Base-by-base conservation (phyloP, 2,797 vertebrate species). In the Pangasius macronema region DNA sequence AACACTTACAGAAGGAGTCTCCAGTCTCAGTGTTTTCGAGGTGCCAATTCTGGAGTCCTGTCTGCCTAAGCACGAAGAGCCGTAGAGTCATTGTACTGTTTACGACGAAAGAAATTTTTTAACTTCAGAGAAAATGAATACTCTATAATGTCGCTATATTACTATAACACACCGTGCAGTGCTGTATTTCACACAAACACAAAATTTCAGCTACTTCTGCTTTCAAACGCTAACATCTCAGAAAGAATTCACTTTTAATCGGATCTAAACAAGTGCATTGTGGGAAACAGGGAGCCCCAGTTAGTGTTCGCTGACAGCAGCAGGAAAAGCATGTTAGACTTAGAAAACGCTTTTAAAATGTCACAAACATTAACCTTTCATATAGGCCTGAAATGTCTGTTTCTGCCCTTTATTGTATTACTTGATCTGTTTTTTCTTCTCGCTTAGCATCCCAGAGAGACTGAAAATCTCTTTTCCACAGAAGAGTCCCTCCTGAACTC, bases 331-430 rank as follows among this genome's bases (percentile, higher is more conserved):
- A 20, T 76, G 73, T n/a, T 30, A 51, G 46, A 51, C 11, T 51
- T 30, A 18, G 42, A 76, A 16, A 76, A 18, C 42, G 13, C 72
- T 51, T 51, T 51, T n/a, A 51, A 76, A 76, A 76, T 76, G 46
- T 51, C 73, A 49, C 42, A 18, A n/a, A 51, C 73, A 30, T 76
- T 51, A 76, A n/a, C 46, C 73, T 76, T 76, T 76, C 73, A 16
- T 30, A 16, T 16, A n/a, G 27, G 46, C 27, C 24, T 11, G 39
- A 76, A n/a, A 76, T n/a, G 24, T 76, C 46, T 76, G 72, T n/a
- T 49, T 75, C 72, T 75, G 46, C 27, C 46, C 73, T 51, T 76
- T 76, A 76, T 53, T 76, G 46, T 76, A 51, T 51, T 30, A 76
- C 73, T 76, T 76, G 8, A 76, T 30, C 73, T 49, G 27, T 73